Evolutionary conservation across 2,888 invertebrate genomes (phyloP).

Genomic region (Eupithecia centaureata): DNA sequence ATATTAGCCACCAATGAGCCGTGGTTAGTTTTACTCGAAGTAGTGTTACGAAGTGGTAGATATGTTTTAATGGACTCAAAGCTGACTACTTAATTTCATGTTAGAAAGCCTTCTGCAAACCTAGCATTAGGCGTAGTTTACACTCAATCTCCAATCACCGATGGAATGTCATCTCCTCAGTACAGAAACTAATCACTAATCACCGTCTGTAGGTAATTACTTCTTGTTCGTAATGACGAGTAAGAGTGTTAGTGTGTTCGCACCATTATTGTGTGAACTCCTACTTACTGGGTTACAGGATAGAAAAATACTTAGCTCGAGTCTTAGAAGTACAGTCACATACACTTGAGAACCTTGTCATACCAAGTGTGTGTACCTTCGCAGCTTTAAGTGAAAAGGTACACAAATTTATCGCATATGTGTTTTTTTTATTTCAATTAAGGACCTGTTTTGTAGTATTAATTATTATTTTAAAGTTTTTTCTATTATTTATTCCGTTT

Average conservation of each 20-base stretch:
- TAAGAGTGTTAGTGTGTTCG: slow-evolving; percentile 73
- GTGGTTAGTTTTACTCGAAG: neutral
- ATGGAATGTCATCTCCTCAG: slow-evolving; percentile 31
- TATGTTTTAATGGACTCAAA: neutral
- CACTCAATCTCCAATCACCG: slow-evolving; percentile 48
- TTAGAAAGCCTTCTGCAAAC: slow-evolving; percentile 44
- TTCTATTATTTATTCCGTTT: too few relatives aligned
- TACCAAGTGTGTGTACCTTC: too few relatives aligned
- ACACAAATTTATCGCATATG: too few relatives aligned
- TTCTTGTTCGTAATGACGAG: slow-evolving; percentile 55
- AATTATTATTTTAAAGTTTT: too few relatives aligned
- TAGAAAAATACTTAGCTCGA: neutral
- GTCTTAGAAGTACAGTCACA: neutral
- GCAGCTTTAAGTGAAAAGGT: too few relatives aligned
- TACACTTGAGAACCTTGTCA: too few relatives aligned
- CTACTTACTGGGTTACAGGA: slow-evolving; percentile 37
- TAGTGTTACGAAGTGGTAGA: too few relatives aligned
- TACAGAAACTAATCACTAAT: slow-evolving; percentile 43
- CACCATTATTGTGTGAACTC: slow-evolving; percentile 65
- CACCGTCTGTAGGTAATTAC: slow-evolving; percentile 41
- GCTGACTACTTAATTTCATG: neutral
- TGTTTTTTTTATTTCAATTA: too few relatives aligned
- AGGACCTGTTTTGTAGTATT: too few relatives aligned
- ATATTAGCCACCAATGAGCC: neutral
- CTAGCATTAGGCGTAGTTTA: slow-evolving; percentile 50